A percentile compares a stretch with the other conserved stretches of the same genome.
Evolutionary conservation across 2,888 invertebrate genomes (phyloP).

Genomic region (Eupithecia subfuscata): DNA sequence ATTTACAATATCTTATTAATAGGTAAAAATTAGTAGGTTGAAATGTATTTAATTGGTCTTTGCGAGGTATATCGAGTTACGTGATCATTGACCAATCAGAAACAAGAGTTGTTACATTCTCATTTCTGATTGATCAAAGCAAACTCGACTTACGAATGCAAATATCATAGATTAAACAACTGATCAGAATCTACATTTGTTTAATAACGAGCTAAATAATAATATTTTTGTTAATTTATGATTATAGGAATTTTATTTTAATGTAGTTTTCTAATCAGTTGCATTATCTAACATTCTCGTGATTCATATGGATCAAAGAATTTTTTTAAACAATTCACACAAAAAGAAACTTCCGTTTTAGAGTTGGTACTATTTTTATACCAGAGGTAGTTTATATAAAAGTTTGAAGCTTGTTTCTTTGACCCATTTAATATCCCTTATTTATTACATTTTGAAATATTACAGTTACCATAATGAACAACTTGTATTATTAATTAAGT

Average conservation of each 20-base stretch:
- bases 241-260: conserved; percentile 25
- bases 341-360: conserved; percentile 6
- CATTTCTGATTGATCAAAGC: conserved; percentile 42
- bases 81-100: conserved; percentile 47
- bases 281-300: conserved; percentile 16
- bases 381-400: conserved; percentile 18
- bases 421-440: conserved; percentile 47
- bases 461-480: conserved; percentile 69
- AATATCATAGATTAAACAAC: conserved; percentile 38
- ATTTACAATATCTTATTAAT: conserved; percentile 26
- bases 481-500: conserved; percentile 61
- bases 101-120: conserved; percentile 18
- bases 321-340: conserved; percentile 23
- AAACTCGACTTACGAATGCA: conserved; percentile 24
- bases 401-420: conserved; percentile 37
- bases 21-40: conserved; percentile 35
- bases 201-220: conserved; percentile 13
- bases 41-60: conserved; percentile 46
- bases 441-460: conserved; percentile 57
- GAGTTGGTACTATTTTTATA: conserved; percentile 9
- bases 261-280: conserved; percentile 32
- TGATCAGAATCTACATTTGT: conserved; percentile 29
- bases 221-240: conserved; percentile 19
- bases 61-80: conserved; percentile 46
- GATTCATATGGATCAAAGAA: conserved; percentile 39